Conservation (phyloP, 1,140 invertebrate species). For the Chironomus tepperi region DNA sequence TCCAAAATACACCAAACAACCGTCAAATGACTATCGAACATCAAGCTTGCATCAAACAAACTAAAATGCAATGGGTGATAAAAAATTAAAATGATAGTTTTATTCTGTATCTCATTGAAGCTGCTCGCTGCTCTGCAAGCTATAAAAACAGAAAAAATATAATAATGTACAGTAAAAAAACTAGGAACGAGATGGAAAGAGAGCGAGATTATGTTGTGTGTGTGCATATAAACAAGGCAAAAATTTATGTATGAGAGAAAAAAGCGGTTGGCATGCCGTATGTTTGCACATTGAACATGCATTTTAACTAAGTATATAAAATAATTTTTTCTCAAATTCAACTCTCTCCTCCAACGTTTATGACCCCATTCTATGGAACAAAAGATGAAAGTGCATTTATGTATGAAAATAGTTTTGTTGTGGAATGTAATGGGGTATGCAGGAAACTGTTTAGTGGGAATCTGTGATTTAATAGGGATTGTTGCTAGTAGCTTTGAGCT, state of each 20-base stretch:
- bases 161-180: too few relatives aligned
- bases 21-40: neutral
- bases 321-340: too few relatives aligned
- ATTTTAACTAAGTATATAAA: neutral
- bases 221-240: neutral
- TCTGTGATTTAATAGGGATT: too few relatives aligned
- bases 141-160: neutral
- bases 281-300: slow-evolving; percentile 2
- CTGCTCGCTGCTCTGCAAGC: too few relatives aligned
- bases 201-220: neutral
- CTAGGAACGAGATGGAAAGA: too few relatives aligned
- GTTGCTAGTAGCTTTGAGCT: too few relatives aligned
- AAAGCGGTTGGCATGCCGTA: neutral
- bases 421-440: too few relatives aligned
- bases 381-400: too few relatives aligned
- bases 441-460: too few relatives aligned
- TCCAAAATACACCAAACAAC: neutral
- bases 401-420: too few relatives aligned
- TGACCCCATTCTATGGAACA: too few relatives aligned
- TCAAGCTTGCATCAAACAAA: neutral
- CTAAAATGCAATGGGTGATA: neutral
- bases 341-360: too few relatives aligned
- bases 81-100: slow-evolving; percentile 19
- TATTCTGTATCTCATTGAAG: neutral
- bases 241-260: neutral